These are phyloP conservation scores for Scomberomorus guttatus DNA, from an alignment of 2,797 vertebrate genomes.

Conservation along the genomic window DNA sequence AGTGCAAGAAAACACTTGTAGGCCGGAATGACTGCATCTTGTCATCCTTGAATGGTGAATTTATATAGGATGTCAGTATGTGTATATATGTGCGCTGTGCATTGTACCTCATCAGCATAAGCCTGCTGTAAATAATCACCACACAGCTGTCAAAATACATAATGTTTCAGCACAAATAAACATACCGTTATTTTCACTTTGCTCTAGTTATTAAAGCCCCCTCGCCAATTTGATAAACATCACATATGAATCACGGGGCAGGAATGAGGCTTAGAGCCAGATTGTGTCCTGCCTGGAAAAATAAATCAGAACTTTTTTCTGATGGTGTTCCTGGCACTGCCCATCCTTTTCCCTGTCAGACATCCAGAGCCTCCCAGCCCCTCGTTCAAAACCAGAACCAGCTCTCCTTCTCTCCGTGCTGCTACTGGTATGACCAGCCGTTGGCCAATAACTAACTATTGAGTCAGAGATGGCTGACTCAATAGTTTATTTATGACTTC, in stretches of 20 bases:
- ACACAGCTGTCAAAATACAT: conserved; percentile 33
- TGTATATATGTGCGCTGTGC: conserved; percentile 1
- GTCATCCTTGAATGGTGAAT: neutral
- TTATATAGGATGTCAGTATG: neutral
- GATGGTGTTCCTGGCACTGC: conserved; percentile 62
- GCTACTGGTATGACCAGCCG: conserved; percentile 31
- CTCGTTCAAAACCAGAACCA: conserved; percentile 35
- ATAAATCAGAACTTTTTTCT: conserved; percentile 57
- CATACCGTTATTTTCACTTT: conserved; percentile 32
- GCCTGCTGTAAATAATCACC: conserved; percentile 34
- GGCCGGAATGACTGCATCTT: neutral
- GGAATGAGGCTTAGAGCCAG: conserved; percentile 56
- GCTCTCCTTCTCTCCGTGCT: neutral
- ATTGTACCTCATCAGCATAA: neutral
- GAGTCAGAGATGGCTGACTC: conserved; percentile 21
- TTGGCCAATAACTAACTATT: conserved; percentile 13
- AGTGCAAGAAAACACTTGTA: neutral
- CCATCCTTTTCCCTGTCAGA: conserved; percentile 63
- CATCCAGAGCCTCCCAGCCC: conserved; percentile 56
- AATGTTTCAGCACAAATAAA: neutral
- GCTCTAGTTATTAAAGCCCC: conserved; percentile 9
- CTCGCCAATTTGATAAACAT: conserved; percentile 50
- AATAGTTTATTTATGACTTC: conserved; percentile 28
- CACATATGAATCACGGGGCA: conserved; percentile 59
- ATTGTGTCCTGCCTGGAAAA: conserved; percentile 69